Evolutionary conservation across 2,113 vertebrate species (phyloP), one percentile per base, ranked within the genome.

Genomic region (Lagopus leucura): DNA sequence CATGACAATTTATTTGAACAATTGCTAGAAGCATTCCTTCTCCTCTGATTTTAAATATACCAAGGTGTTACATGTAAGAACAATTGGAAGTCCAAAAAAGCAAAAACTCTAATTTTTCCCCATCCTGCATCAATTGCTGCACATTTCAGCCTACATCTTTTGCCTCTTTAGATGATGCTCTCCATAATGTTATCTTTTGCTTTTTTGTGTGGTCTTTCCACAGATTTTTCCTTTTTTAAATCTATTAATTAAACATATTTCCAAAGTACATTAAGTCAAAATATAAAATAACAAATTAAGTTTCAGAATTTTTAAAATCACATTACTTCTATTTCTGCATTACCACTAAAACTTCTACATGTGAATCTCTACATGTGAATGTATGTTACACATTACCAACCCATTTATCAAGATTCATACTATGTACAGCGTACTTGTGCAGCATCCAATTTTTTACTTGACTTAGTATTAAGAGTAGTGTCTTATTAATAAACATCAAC

Each of bases 381-480:
- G 6, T 7, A 69, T 9, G 92, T 74, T 30, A 81, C 20, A 9
- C 38, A 78, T 19, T 42, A 76, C 21, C 30, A 61, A 50, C 10
- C 34, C 32, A 52, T 38, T 70, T 25, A 58, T 13, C 42, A 48
- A 14, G 36, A 89, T 89, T 74, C 16, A 30, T 28, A 4, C 30
- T 32, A 47, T 14, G 58, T 0, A 47, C 13, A 25, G 42, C 34
- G 10, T 24, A 8, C n/a, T 43, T 61, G 30, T 11, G 38, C 1
- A 77, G 48, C 27, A 5, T 3, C 25, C 27, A 55, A 71, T 58
- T 47, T 90, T 72, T 91, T 57, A 74, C 61, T 84, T 70, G 43
- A 10, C 50, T 70, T 70, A 66, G 71, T 17, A 17, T 22, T 3
- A 79, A 8, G 8, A 21, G 45, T 2, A 7, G 5, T 2, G 38